Conservation (phyloP, 2,797 vertebrate genomes). For the Poeciliopsis gracilis region DNA sequence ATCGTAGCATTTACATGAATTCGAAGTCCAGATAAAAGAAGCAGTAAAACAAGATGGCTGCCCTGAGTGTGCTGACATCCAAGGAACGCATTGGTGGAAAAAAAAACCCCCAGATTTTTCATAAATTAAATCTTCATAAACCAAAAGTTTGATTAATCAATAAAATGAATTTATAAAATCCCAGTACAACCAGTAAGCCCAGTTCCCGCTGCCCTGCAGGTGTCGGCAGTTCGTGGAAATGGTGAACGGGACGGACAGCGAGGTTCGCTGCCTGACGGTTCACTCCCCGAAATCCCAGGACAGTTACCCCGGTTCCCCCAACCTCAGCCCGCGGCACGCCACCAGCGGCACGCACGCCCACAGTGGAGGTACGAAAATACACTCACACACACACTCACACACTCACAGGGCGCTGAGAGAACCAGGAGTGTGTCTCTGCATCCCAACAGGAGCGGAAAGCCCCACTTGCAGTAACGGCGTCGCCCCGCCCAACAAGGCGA, state of each 20-base stretch:
- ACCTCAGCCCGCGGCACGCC: constrained; percentile 90
- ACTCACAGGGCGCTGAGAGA: background rate
- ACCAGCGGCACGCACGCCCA: constrained; percentile 89
- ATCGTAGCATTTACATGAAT: too few species aligned
- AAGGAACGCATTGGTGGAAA: too few species aligned
- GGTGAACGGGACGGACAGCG: constrained; percentile 98
- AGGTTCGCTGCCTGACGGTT: constrained; percentile 91
- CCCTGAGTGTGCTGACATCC: too few species aligned
- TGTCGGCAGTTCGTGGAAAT: constrained; percentile 99
- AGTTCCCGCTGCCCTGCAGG: constrained; percentile 67
- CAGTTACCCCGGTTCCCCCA: constrained; percentile 94
- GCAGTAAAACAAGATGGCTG: too few species aligned
- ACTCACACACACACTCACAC: background rate
- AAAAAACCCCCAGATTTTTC: too few species aligned
- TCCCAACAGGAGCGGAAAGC: constrained; percentile 88
- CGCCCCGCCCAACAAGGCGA: constrained; percentile 89
- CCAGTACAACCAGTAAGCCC: constrained; percentile 12
- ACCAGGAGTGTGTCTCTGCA: constrained; percentile 1
- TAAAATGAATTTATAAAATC: background rate
- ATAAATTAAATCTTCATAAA: too few species aligned
- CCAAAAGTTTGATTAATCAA: too few species aligned
- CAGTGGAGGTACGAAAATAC: constrained; percentile 80
- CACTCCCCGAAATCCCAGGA: constrained; percentile 96
- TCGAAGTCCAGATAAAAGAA: too few species aligned
- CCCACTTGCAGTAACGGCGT: constrained; percentile 97